Conservation (phyloP, 2,888 invertebrate genomes). For the Hoplodrina blanda region DNA sequence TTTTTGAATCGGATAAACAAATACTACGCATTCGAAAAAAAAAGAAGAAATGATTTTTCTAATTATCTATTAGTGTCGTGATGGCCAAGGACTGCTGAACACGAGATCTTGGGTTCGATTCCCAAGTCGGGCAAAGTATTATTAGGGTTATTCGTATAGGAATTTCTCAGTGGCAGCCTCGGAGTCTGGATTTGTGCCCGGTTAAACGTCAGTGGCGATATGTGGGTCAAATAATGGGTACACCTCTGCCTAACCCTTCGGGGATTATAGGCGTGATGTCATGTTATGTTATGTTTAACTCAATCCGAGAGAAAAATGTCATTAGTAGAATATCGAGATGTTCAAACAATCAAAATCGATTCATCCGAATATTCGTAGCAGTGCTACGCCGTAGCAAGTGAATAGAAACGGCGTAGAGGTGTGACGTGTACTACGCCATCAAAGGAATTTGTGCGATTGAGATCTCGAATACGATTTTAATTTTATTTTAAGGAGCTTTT, state of each 20-base stretch:
- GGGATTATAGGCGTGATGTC: too few species aligned
- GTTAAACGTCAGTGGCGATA: too few species aligned
- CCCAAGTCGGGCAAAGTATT: too few species aligned
- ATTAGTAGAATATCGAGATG: too few species aligned
- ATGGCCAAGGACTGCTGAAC: too few species aligned
- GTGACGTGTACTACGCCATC: not conserved
- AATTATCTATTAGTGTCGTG: too few species aligned
- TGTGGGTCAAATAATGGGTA: too few species aligned
- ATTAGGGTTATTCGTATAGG: too few species aligned
- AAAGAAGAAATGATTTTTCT: not conserved
- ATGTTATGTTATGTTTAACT: not conserved
- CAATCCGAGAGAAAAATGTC: not conserved
- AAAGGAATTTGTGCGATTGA: conserved; percentile 3
- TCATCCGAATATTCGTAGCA: conserved; percentile 5
- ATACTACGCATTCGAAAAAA: not conserved
- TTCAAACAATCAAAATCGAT: not conserved
- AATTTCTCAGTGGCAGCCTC: too few species aligned
- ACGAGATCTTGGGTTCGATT: too few species aligned
- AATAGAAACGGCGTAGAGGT: conserved; percentile 2
- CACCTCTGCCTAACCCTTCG: too few species aligned
- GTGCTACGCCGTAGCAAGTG: conserved; percentile 14
- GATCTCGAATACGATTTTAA: conserved; percentile 20
- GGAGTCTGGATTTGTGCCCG: too few species aligned
- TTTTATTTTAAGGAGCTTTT: not conserved
- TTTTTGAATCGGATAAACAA: conserved; percentile 16